A percentile compares a stretch with the other conserved stretches of the same genome.
phyloP scores from a whole-genome alignment of 2,888 invertebrate genomes.

The Hemithea aestivaria region DNA sequence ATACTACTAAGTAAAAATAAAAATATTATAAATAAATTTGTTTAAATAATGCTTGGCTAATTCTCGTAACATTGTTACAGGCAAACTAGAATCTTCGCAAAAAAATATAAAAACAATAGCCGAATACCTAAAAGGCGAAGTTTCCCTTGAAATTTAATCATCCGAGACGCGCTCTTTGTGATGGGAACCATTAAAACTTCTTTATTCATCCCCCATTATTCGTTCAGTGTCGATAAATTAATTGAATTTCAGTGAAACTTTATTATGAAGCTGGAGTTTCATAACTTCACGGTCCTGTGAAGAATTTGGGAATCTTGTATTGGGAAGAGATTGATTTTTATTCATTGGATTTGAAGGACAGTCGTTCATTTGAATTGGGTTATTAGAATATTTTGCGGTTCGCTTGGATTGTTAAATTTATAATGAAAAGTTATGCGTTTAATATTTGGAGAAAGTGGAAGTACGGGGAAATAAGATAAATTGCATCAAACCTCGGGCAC shows the following conservation, averaged over 20 bases:
- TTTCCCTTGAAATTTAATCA: slow-evolving; percentile 28
- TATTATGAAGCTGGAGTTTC: slow-evolving; percentile 44
- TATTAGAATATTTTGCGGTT: slow-evolving; percentile 12
- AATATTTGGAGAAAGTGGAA: too few species aligned
- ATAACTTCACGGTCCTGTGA: slow-evolving; percentile 23
- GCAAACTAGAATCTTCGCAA: slow-evolving; percentile 7
- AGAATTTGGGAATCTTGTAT: slow-evolving; percentile 35
- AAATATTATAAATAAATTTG: too few species aligned
- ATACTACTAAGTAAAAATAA: too few species aligned
- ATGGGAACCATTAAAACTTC: slow-evolving; percentile 43
- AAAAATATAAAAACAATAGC: slow-evolving; percentile 19
- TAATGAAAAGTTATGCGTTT: too few species aligned
- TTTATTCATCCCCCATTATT: slow-evolving; percentile 48
- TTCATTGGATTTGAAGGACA: slow-evolving; percentile 10
- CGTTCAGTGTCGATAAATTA: slow-evolving; percentile 54
- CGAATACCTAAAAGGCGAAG: slow-evolving; percentile 16
- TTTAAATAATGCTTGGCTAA: too few species aligned
- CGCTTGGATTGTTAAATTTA: too few species aligned
- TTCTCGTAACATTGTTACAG: too few species aligned
- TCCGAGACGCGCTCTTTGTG: slow-evolving; percentile 25
- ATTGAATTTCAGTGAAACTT: slow-evolving; percentile 54
- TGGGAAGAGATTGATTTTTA: slow-evolving; percentile 34
- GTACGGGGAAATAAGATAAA: too few species aligned
- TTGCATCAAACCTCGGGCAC: too few species aligned
- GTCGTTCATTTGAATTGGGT: slow-evolving; percentile 1